Conservation (phyloP, 2,888 invertebrate species). For the Tineola bisselliella region DNA sequence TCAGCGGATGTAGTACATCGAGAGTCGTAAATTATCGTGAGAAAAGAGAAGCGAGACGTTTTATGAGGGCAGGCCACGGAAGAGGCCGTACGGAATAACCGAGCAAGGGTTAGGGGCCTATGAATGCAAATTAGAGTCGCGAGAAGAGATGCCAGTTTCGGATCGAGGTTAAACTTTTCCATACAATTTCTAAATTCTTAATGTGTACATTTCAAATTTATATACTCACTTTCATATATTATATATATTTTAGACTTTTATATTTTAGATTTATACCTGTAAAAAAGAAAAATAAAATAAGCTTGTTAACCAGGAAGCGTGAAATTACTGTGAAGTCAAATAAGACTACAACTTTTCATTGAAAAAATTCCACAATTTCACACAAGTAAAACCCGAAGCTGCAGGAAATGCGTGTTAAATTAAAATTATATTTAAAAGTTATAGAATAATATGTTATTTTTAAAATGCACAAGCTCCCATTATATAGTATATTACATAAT, state of each 20-base stretch:
- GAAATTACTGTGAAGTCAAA: not conserved
- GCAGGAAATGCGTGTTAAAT: not conserved
- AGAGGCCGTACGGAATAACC: constrained; percentile 44
- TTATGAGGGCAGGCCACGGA: constrained; percentile 43
- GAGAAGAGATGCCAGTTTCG: constrained; percentile 39
- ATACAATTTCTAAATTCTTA: constrained; percentile 25
- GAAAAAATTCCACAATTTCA: not conserved
- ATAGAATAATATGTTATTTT: too few relatives aligned
- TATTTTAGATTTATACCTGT: too few relatives aligned
- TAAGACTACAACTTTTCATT: not conserved
- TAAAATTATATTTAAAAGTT: too few relatives aligned
- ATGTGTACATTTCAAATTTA: not conserved
- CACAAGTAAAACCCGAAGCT: not conserved
- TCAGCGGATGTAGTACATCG: constrained; percentile 8
- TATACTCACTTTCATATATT: not conserved
- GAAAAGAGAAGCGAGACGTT: constrained; percentile 56
- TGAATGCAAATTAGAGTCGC: constrained; percentile 65
- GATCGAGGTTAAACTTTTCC: constrained; percentile 56
- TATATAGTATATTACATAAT: too few relatives aligned
- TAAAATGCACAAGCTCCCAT: too few relatives aligned
- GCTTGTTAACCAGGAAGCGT: not conserved
- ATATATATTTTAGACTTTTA: too few relatives aligned
- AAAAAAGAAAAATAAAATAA: not conserved
- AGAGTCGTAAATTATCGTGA: constrained; percentile 62
- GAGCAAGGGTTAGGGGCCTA: constrained; percentile 65